phyloP scores from a whole-genome alignment of 2,113 vertebrate genomes.

The Telmatochromis sp. region DNA sequence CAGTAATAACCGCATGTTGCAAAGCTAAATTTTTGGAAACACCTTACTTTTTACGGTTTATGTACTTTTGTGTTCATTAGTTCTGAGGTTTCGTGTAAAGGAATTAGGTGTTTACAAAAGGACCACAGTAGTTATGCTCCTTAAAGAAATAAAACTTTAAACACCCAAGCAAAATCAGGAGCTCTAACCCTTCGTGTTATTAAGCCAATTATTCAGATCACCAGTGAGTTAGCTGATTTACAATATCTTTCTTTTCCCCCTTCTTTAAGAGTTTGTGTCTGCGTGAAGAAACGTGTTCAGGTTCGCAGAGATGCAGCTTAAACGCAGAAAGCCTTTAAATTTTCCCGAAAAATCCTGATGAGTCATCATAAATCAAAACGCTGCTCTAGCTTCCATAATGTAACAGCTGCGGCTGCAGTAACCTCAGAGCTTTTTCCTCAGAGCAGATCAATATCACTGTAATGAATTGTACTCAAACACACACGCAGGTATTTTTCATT shows the following conservation, averaged over 20 bases:
- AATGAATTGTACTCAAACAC: conserved; percentile 44
- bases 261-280: background rate
- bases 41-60: background rate
- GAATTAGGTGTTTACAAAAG: background rate
- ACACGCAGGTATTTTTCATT: conserved; percentile 46
- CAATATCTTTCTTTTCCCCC: background rate
- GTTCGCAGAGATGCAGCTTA: background rate
- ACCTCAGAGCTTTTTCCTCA: conserved; percentile 30
- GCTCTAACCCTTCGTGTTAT: background rate
- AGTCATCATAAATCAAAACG: conserved; percentile 40
- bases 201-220: background rate
- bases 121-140: background rate
- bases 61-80: background rate
- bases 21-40: background rate
- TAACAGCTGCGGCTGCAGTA: conserved; percentile 22
- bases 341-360: conserved; percentile 6
- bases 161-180: background rate
- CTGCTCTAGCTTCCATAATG: conserved; percentile 17
- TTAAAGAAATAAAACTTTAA: background rate
- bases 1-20: background rate
- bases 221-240: background rate
- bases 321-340: background rate
- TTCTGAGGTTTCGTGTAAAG: background rate
- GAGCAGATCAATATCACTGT: conserved; percentile 53
- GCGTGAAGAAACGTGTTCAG: background rate